Evolutionary conservation across 1,140 invertebrate genomes (phyloP), one percentile per base, ranked within the genome.

Genomic region (Brachionus plicatilis): DNA sequence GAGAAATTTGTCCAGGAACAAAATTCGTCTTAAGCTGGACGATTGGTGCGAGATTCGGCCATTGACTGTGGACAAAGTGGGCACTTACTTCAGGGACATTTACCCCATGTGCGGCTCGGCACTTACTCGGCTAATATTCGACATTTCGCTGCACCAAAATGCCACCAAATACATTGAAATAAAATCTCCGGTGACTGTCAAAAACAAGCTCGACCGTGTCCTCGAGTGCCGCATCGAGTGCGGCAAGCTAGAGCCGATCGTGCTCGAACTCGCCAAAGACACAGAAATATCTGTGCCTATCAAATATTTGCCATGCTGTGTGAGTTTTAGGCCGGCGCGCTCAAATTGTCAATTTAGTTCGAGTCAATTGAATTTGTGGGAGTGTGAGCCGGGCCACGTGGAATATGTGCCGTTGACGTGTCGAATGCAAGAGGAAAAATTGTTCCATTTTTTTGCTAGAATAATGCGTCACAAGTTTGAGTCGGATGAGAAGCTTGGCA

Each of bases 1-100:
- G 0, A 82, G 65, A 82, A 60, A 68, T 45, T 20, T 82, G 43
- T 37, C 43, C 2, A 47, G 60, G 27, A 82, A 82, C 6, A 95
- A 96, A 88, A 92, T 99, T 53, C 91, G 93, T 14, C 93, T 98
- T 11, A 91, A 93, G 83, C 93, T 98, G 20, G 94, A 96, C 85
- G 96, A 95, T 9, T 98, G 96, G 95, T 92, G 92, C 75, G 91
- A 94, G 47, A 92, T 95, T 80, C 92, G 92, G 85, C 95, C 96
- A 14, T 93, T 99, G 1, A 95, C 95, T 2, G 94, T 99, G 1
- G 96, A 99, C 90, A 94, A 94, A 90, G 96, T 98, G 14, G 97
- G 96, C 1, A 92, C 95, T 17, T 99, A 94, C 89, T 99, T 98
- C 88, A 90, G 96, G 79, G 92, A 94, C 86, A 92, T 94, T 1